Percentiles rank a stretch among this genome's conserved stretches.
Conservation (phyloP, 2,888 invertebrate genomes). For the Crepidodera aurea region DNA sequence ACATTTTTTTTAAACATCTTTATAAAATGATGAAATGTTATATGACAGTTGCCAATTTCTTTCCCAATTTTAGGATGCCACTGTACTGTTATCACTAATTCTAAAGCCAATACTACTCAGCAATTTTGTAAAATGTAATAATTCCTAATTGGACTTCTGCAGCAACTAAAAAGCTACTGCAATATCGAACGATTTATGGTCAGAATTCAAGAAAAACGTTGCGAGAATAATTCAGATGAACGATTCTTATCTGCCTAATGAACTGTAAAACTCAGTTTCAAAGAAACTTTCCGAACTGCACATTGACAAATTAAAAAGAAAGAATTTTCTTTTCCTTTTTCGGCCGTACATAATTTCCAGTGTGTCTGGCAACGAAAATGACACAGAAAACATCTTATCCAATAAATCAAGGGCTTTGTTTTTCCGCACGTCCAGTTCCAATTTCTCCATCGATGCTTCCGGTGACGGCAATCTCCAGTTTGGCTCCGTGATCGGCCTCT, state of each 20-base stretch:
- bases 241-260: conserved; percentile 15
- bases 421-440: conserved; percentile 58
- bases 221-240: conserved; percentile 1
- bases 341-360: conserved; percentile 50
- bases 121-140: background rate
- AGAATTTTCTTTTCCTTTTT: conserved; percentile 28
- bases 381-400: conserved; percentile 48
- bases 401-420: conserved; percentile 55
- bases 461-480: conserved; percentile 52
- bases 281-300: conserved; percentile 14
- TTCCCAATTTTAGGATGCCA: too few relatives aligned
- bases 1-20: too few relatives aligned
- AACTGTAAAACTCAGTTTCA: conserved; percentile 23
- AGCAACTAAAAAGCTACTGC: background rate
- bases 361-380: conserved; percentile 52
- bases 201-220: conserved; percentile 1
- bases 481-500: conserved; percentile 54
- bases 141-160: background rate
- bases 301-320: conserved; percentile 22
- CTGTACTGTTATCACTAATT: too few relatives aligned
- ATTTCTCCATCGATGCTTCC: conserved; percentile 54
- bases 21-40: too few relatives aligned
- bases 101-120: too few relatives aligned
- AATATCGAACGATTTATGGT: background rate
- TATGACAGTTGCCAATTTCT: too few relatives aligned